Evolutionary conservation across 1,140 invertebrate species (phyloP).

Genomic region (Pinna nobilis): DNA sequence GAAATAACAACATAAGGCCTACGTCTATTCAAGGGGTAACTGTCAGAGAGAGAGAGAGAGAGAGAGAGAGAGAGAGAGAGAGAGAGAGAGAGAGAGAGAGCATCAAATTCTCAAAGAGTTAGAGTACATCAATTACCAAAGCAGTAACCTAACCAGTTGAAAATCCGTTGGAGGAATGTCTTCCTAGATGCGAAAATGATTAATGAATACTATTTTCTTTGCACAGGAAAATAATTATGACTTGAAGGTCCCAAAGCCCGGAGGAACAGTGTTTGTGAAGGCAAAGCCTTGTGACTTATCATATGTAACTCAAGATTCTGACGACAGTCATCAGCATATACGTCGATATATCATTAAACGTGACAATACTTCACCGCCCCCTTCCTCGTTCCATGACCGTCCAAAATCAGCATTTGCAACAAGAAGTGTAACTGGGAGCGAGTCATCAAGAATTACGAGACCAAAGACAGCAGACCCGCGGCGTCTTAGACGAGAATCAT

Average conservation of each 20-base stretch:
- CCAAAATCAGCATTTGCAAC: conserved; percentile 29
- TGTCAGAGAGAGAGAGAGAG: no score
- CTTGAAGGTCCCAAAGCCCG: conserved; percentile 55
- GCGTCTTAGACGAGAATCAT: no score
- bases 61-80: no score
- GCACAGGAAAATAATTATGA: conserved; percentile 33
- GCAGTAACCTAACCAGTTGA: no score
- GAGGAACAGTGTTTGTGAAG: conserved; percentile 59
- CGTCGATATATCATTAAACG: conserved; percentile 57
- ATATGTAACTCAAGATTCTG: conserved; percentile 5
- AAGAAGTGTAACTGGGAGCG: not conserved
- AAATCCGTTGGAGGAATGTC: no score
- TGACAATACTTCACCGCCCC: not conserved
- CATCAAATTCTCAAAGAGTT: no score
- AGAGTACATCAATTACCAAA: no score
- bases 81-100: no score
- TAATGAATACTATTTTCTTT: not conserved
- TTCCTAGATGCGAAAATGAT: not conserved
- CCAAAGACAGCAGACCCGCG: conserved; percentile 18
- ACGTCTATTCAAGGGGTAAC: no score
- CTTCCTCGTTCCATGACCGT: not conserved
- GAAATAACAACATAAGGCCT: no score
- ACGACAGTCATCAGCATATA: conserved; percentile 54
- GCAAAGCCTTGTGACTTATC: conserved; percentile 48
- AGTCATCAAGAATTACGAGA: not conserved